Evolutionary conservation across 1,140 invertebrate species (phyloP).

Genomic region (Episyrphus balteatus): DNA sequence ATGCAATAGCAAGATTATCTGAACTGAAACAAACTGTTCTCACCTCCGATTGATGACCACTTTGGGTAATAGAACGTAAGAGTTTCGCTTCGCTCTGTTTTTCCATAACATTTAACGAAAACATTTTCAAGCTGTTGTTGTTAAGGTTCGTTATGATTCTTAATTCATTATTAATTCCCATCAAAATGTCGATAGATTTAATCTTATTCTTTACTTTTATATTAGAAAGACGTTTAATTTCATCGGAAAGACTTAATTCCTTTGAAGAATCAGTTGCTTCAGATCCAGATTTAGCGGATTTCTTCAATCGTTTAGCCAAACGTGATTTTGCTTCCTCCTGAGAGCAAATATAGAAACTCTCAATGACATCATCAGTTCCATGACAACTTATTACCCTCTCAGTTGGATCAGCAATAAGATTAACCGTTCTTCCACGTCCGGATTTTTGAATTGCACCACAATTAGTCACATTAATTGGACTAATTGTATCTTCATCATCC

Average conservation of each 20-base stretch:
- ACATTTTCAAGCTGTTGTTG: constrained; percentile 60
- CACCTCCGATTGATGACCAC: constrained; percentile 84
- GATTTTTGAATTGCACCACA: constrained; percentile 64
- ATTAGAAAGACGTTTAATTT: constrained; percentile 56
- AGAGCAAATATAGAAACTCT: constrained; percentile 71
- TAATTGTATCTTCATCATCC: constrained; percentile 33
- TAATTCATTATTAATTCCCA: constrained; percentile 55
- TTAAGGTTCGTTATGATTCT: constrained; percentile 50
- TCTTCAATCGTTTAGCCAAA: constrained; percentile 64
- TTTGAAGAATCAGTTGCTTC: constrained; percentile 24
- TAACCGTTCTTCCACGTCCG: constrained; percentile 60
- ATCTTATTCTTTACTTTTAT: constrained; percentile 57
- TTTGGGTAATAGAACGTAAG: constrained; percentile 43
- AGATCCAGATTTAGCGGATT: constrained; percentile 32
- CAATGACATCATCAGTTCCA: constrained; percentile 68
- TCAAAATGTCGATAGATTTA: constrained; percentile 55
- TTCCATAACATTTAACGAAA: constrained; percentile 43
- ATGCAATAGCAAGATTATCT: constrained; percentile 75
- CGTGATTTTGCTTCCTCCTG: constrained; percentile 60
- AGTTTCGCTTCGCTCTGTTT: constrained; percentile 42
- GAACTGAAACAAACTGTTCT: constrained; percentile 79
- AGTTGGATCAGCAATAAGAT: constrained; percentile 51
- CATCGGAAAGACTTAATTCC: constrained; percentile 49
- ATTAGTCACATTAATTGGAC: constrained; percentile 61
- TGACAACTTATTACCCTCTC: constrained; percentile 67